A percentile compares a stretch with the other conserved stretches of the same genome.
Evolutionary conservation across 2,113 vertebrate genomes (phyloP).

Genomic region (zebrafish (Danio rerio)): DNA sequence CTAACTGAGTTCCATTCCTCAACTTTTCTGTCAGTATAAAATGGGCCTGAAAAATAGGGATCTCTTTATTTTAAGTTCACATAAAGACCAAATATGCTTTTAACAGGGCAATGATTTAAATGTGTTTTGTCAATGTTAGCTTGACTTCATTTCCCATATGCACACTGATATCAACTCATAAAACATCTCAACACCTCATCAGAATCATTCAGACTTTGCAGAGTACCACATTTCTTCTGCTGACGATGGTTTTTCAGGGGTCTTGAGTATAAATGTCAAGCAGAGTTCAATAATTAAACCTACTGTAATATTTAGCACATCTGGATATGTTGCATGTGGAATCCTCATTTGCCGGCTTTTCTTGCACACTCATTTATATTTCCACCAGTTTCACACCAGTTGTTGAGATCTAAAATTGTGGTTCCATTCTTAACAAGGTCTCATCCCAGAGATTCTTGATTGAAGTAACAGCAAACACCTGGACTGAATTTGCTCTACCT

Average conservation of each 20-base stretch:
- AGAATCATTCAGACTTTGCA: not conserved
- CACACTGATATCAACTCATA: constrained; percentile 10
- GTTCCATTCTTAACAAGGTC: constrained; percentile 31
- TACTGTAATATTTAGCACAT: constrained; percentile 26
- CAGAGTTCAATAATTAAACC: constrained; percentile 17
- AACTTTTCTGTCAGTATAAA: no score
- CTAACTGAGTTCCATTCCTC: no score
- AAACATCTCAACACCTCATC: constrained; percentile 32
- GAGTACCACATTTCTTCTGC: constrained; percentile 21
- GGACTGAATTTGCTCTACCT: constrained; percentile 67
- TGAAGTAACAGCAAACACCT: constrained; percentile 64
- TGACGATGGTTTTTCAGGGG: constrained; percentile 11
- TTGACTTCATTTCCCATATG: constrained; percentile 28
- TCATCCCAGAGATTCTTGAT: constrained; percentile 21
- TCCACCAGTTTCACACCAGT: not conserved
- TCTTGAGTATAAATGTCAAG: constrained; percentile 12
- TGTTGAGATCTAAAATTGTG: not conserved
- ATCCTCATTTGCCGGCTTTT: constrained; percentile 1
- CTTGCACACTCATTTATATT: not conserved
- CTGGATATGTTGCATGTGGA: constrained; percentile 17
- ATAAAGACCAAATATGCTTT: constrained; percentile 25
- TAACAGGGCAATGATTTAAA: constrained; percentile 18
- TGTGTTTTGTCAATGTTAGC: constrained; percentile 29
- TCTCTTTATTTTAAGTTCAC: no score
- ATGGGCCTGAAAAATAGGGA: no score